Conservation (phyloP, 2,888 invertebrate genomes). For the Polydesmus complanatus region DNA sequence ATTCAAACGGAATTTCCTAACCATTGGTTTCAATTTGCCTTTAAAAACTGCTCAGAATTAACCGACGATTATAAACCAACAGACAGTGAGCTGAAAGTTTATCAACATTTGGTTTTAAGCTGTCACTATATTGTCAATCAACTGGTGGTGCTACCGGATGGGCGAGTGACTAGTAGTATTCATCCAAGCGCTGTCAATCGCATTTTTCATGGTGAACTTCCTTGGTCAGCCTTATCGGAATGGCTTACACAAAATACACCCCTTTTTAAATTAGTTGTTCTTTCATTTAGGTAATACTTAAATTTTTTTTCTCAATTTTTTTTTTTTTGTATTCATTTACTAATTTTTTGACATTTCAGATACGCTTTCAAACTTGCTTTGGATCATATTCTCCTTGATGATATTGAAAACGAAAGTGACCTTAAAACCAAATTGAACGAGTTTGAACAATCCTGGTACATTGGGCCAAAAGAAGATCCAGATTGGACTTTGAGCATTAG, state of each 20-base stretch:
- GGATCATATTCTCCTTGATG: slow-evolving; percentile 30
- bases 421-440: slow-evolving; percentile 30
- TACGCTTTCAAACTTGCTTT: slow-evolving; percentile 32
- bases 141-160: too few species aligned
- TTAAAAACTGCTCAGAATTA: not conserved
- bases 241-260: slow-evolving; percentile 29
- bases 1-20: not conserved
- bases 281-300: slow-evolving; percentile 28
- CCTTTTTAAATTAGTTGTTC: slow-evolving; percentile 27
- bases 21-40: not conserved
- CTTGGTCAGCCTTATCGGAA: slow-evolving; percentile 30
- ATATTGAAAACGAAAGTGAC: slow-evolving; percentile 27
- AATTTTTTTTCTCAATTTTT: not conserved
- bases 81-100: slow-evolving; percentile 20
- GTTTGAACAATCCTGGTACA: slow-evolving; percentile 32
- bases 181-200: slow-evolving; percentile 23
- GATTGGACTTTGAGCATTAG: slow-evolving; percentile 32
- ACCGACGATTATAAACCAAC: not conserved
- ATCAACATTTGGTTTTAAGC: slow-evolving; percentile 29
- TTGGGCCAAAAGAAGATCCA: slow-evolving; percentile 30
- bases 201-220: slow-evolving; percentile 30
- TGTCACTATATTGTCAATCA: slow-evolving; percentile 26
- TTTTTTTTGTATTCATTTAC: not conserved
- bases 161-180: slow-evolving; percentile 17
- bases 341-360: slow-evolving; percentile 21